Evolutionary conservation across 2,113 vertebrate genomes (phyloP).

Genomic region (Petromus typicus): DNA sequence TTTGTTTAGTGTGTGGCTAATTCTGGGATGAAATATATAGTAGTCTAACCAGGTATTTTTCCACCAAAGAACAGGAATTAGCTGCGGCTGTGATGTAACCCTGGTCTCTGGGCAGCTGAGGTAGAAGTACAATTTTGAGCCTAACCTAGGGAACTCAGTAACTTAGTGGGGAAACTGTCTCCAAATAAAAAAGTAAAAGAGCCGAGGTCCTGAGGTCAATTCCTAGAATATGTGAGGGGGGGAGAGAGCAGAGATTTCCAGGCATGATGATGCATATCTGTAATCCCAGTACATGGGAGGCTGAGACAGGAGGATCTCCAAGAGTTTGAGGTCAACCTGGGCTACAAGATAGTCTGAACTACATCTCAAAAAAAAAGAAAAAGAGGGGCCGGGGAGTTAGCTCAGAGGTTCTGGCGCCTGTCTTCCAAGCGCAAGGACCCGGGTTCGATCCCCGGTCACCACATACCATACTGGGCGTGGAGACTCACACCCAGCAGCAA

Average conservation of each 20-base stretch:
- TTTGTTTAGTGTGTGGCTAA: slow-evolving; percentile 1
- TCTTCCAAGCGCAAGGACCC: too few relatives aligned
- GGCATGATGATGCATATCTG: not conserved
- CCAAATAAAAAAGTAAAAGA: not conserved
- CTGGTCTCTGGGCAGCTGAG: not conserved
- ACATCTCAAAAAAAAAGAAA: not conserved
- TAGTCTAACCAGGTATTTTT: not conserved
- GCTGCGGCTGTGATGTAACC: too few relatives aligned
- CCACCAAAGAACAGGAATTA: not conserved
- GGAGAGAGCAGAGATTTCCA: not conserved
- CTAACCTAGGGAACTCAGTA: not conserved
- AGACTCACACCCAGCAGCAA: too few relatives aligned
- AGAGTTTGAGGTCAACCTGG: not conserved
- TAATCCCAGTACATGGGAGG: not conserved
- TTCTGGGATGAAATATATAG: not conserved
- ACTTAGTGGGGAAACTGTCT: not conserved
- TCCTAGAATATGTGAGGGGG: too few relatives aligned
- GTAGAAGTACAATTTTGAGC: not conserved
- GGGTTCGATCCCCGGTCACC: too few relatives aligned
- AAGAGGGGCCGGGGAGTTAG: too few relatives aligned
- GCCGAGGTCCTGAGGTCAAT: too few relatives aligned
- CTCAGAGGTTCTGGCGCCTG: too few relatives aligned
- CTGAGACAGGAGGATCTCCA: not conserved
- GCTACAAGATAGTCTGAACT: too few relatives aligned
- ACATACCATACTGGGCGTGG: too few relatives aligned